These are phyloP conservation scores for Ethmia dodecea DNA, from an alignment of 2,888 invertebrate genomes.

Conservation along the genomic window DNA sequence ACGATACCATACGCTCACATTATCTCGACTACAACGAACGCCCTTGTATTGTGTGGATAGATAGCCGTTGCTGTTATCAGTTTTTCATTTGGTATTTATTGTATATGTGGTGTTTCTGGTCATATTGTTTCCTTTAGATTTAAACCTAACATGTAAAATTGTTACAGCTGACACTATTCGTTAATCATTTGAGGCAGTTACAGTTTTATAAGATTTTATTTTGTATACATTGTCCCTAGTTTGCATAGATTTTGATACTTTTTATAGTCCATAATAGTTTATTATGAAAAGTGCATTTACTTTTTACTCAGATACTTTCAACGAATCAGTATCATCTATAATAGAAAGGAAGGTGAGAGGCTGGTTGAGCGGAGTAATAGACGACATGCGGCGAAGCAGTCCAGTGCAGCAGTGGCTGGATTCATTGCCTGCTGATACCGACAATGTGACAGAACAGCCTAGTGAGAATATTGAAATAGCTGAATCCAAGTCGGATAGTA, in stretches of 20 bases:
- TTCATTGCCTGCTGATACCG: slow-evolving; percentile 74
- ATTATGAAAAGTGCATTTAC: background rate
- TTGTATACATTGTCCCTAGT: too few relatives aligned
- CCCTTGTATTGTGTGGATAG: background rate
- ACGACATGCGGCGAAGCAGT: slow-evolving; percentile 81
- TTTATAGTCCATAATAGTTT: too few relatives aligned
- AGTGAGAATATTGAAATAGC: slow-evolving; percentile 26
- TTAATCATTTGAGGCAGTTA: too few relatives aligned
- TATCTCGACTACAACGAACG: slow-evolving; percentile 5
- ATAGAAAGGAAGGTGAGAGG: slow-evolving; percentile 66
- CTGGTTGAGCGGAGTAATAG: slow-evolving; percentile 68
- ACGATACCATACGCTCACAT: slow-evolving; percentile 11
- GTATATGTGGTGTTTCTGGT: too few relatives aligned
- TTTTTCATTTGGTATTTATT: too few relatives aligned
- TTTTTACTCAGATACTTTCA: slow-evolving; percentile 58
- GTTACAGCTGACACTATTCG: too few relatives aligned
- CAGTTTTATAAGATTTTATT: too few relatives aligned
- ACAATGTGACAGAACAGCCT: slow-evolving; percentile 19
- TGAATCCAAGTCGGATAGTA: slow-evolving; percentile 27
- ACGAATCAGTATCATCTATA: slow-evolving; percentile 63
- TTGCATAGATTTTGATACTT: too few relatives aligned
- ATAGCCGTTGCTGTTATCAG: too few relatives aligned
- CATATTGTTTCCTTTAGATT: too few relatives aligned
- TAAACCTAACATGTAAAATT: too few relatives aligned
- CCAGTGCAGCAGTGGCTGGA: slow-evolving; percentile 88